A percentile compares a stretch with the other conserved stretches of the same genome.
Evolutionary conservation across 2,797 vertebrate species (phyloP).

Genomic region (Mionectes olivaceus): DNA sequence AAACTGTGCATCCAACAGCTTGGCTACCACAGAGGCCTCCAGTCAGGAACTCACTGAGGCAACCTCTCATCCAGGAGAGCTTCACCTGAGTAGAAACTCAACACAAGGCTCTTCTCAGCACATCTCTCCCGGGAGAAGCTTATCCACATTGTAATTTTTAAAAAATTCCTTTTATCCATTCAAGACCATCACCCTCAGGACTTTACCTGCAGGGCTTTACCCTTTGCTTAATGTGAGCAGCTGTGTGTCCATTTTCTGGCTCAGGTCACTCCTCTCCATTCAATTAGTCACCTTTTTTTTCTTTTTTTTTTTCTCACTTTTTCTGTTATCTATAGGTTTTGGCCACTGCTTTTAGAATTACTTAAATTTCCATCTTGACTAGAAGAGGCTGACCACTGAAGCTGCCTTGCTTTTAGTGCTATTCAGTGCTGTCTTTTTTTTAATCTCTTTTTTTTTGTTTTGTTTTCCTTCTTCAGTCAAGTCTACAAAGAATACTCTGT

Average conservation of each 20-base stretch:
- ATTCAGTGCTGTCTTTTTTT: background rate
- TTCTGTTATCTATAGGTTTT: background rate
- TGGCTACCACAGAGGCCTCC: background rate
- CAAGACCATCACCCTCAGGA: background rate
- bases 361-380: background rate
- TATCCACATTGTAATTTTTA: fast-evolving
- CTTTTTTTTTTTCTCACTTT: background rate
- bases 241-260: background rate
- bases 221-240: fast-evolving
- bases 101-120: background rate
- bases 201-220: background rate
- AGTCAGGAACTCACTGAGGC: background rate
- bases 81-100: background rate
- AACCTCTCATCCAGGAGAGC: background rate
- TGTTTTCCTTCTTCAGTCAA: background rate
- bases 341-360: background rate
- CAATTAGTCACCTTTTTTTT: background rate
- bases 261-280: background rate
- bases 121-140: background rate
- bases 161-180: background rate
- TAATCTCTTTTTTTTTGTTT: background rate
- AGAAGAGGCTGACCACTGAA: background rate
- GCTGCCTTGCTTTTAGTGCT: background rate
- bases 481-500: constrained; percentile 65
- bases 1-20: background rate